Evolutionary conservation across 1,140 invertebrate species (phyloP).

Genomic region (Choristoneura fumiferana): DNA sequence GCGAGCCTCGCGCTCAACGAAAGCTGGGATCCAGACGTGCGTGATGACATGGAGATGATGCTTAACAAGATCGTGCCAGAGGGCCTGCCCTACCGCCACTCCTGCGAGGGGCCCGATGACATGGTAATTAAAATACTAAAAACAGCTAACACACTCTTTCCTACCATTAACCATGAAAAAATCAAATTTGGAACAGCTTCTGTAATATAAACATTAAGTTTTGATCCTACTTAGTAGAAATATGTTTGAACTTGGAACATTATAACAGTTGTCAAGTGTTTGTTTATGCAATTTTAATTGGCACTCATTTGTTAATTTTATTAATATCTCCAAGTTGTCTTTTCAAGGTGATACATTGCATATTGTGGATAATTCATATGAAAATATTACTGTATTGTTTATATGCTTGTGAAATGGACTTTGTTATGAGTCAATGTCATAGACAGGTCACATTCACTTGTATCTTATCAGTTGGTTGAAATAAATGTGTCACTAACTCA

Average conservation of each 20-base stretch:
- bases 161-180: neutral
- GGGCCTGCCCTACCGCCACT: slow-evolving; percentile 96
- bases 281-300: slow-evolving; percentile 1
- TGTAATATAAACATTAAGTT: too few relatives aligned
- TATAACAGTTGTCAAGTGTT: slow-evolving; percentile 4
- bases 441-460: too few relatives aligned
- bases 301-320: slow-evolving; percentile 15
- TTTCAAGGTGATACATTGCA: too few relatives aligned
- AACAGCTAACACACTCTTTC: neutral
- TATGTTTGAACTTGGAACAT: neutral
- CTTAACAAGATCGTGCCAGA: slow-evolving; percentile 99
- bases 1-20: slow-evolving; percentile 98
- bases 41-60: slow-evolving; percentile 99
- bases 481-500: too few relatives aligned
- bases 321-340: too few relatives aligned
- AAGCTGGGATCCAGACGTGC: slow-evolving; percentile 98
- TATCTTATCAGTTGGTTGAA: too few relatives aligned
- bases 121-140: slow-evolving; percentile 86
- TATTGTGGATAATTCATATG: too few relatives aligned
- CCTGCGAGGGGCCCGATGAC: slow-evolving; percentile 98
- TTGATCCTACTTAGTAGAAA: too few relatives aligned
- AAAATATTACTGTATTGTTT: too few relatives aligned
- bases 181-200: neutral
- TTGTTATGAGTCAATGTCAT: too few relatives aligned
- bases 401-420: too few relatives aligned